Evolutionary conservation across 2,888 invertebrate species (phyloP).

Genomic region (Cristatella mucedo): DNA sequence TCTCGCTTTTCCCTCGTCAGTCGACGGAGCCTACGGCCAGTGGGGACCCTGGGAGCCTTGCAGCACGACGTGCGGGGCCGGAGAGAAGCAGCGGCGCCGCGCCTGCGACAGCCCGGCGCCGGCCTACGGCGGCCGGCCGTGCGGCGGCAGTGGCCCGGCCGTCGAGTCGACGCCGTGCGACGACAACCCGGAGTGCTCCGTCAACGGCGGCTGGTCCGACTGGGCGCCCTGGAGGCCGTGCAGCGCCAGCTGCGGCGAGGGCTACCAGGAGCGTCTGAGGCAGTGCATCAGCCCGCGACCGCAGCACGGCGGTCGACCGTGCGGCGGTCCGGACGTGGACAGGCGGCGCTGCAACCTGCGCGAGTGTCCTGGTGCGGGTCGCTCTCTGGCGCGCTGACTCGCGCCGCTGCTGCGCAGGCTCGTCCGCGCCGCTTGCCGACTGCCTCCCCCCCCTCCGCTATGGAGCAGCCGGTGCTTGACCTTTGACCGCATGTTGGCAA

Average conservation of each 20-base stretch:
- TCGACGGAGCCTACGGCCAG: constrained; percentile 11
- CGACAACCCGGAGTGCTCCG: too few species aligned
- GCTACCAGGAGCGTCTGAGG: constrained; percentile 34
- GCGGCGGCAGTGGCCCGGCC: too few species aligned
- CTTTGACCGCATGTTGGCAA: too few species aligned
- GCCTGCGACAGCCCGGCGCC: constrained; percentile 17
- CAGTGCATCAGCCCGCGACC: constrained; percentile 39
- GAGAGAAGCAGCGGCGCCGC: constrained; percentile 11
- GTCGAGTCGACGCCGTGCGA: too few species aligned
- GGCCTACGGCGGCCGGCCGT: constrained; percentile 14
- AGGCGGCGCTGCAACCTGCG: constrained; percentile 36
- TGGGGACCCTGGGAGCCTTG: constrained; percentile 12
- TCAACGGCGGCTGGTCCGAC: constrained; percentile 31
- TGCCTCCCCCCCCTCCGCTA: neutral
- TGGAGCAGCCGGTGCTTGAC: too few species aligned
- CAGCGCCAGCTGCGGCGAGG: constrained; percentile 39
- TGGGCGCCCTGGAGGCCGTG: constrained; percentile 42
- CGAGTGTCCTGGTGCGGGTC: constrained; percentile 26
- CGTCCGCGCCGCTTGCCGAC: neutral
- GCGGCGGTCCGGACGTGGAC: constrained; percentile 35
- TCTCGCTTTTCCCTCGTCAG: too few species aligned
- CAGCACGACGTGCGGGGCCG: constrained; percentile 13
- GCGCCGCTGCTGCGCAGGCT: neutral
- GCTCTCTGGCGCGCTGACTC: neutral
- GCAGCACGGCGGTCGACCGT: constrained; percentile 36